A percentile compares a stretch with the other conserved stretches of the same genome.
Conservation (phyloP, 2,888 invertebrate species). For the Apamea anceps region DNA sequence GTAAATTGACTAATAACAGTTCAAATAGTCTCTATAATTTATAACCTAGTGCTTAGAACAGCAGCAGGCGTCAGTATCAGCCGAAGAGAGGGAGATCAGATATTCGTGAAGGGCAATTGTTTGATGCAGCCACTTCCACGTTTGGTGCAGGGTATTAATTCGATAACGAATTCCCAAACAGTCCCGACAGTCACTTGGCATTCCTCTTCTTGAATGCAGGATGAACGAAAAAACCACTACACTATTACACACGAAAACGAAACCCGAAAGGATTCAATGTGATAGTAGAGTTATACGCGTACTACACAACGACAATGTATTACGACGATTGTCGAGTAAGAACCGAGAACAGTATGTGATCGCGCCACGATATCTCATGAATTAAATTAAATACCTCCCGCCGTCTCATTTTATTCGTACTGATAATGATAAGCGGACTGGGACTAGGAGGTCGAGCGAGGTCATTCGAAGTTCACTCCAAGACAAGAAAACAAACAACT, state of each 20-base stretch:
- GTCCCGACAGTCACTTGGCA: slow-evolving; percentile 93
- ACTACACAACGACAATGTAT: slow-evolving; percentile 47
- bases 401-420: slow-evolving; percentile 87
- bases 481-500: slow-evolving; percentile 86
- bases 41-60: slow-evolving; percentile 78
- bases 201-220: slow-evolving; percentile 90
- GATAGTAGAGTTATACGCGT: slow-evolving; percentile 52
- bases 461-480: slow-evolving; percentile 87
- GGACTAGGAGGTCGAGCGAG: slow-evolving; percentile 87
- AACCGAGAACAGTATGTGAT: slow-evolving; percentile 65
- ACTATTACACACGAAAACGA: slow-evolving; percentile 76
- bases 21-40: slow-evolving; percentile 73
- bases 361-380: slow-evolving; percentile 81
- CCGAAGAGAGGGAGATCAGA: slow-evolving; percentile 94
- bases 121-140: slow-evolving; percentile 98
- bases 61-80: slow-evolving; percentile 91
- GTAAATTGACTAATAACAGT: slow-evolving; percentile 72
- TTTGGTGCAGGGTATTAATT: slow-evolving; percentile 96
- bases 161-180: slow-evolving; percentile 97
- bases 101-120: slow-evolving; percentile 97
- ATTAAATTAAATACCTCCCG: slow-evolving; percentile 82
- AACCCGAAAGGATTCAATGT: slow-evolving; percentile 57
- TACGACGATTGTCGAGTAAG: slow-evolving; percentile 37
- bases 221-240: slow-evolving; percentile 85
- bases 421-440: slow-evolving; percentile 87